A percentile compares a stretch with the other conserved stretches of the same genome.
Conservation (phyloP, 1,140 invertebrate species). For the Reticulitermes speratus region DNA sequence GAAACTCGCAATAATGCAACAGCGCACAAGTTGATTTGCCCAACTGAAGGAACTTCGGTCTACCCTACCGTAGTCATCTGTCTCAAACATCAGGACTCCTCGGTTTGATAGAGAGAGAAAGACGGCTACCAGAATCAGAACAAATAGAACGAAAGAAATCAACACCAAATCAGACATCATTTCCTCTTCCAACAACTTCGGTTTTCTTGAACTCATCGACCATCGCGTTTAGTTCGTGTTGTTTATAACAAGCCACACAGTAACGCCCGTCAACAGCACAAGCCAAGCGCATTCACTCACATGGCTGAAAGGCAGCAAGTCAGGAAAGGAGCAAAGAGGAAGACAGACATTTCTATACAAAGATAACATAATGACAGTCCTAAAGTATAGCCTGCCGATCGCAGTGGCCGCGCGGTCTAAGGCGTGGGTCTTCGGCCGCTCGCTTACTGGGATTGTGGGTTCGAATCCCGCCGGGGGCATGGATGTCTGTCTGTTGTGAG, state of each 20-base stretch:
- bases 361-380: not conserved
- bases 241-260: not conserved
- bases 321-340: not conserved
- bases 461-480: too few species aligned
- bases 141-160: not conserved
- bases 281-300: not conserved
- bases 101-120: not conserved
- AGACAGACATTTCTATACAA: not conserved
- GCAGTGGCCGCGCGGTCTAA: too few species aligned
- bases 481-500: too few species aligned
- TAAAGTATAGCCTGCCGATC: not conserved
- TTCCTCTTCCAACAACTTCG: not conserved
- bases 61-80: not conserved
- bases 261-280: not conserved
- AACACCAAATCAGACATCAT: slow-evolving; percentile 7
- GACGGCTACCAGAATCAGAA: not conserved
- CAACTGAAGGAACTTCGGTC: not conserved
- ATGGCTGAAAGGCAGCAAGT: not conserved
- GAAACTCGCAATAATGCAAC: not conserved
- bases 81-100: not conserved
- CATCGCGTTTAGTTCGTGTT: not conserved
- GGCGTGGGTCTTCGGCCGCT: too few species aligned
- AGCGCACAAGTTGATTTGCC: slow-evolving; percentile 4
- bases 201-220: not conserved
- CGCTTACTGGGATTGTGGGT: too few species aligned